phyloP scores from a whole-genome alignment of 1,140 invertebrate genomes.

The Dryas iulia region DNA sequence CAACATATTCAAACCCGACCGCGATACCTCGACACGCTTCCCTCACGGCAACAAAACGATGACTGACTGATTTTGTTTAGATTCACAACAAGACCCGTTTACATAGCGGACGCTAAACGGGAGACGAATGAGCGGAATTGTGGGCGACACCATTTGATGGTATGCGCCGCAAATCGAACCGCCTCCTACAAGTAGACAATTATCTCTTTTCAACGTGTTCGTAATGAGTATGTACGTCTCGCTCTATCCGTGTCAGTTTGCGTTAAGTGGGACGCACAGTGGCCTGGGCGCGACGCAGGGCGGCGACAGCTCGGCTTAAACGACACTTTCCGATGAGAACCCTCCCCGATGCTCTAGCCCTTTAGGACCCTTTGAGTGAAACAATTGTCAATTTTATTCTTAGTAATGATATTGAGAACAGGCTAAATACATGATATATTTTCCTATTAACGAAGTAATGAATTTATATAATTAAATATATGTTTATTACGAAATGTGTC shows the following conservation, averaged over 20 bases:
- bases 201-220: constrained; percentile 36
- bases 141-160: constrained; percentile 46
- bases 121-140: constrained; percentile 69
- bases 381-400: constrained; percentile 42
- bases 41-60: constrained; percentile 72
- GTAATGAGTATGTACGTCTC: constrained; percentile 27
- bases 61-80: constrained; percentile 79
- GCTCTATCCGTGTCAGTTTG: constrained; percentile 21
- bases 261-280: constrained; percentile 32
- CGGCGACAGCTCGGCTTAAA: constrained; percentile 39
- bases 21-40: constrained; percentile 62
- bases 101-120: constrained; percentile 77
- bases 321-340: constrained; percentile 38
- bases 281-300: constrained; percentile 44
- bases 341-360: constrained; percentile 40
- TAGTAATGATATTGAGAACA: constrained; percentile 25
- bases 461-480: neutral
- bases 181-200: constrained; percentile 38
- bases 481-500: too few relatives aligned
- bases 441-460: neutral
- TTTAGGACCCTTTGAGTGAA: constrained; percentile 41
- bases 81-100: constrained; percentile 79
- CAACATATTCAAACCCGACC: constrained; percentile 61
- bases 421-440: constrained; percentile 2
- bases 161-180: constrained; percentile 37